These are phyloP conservation scores for Pristionchus mayeri DNA, from an alignment of 2,888 invertebrate genomes.

Conservation along the genomic window DNA sequence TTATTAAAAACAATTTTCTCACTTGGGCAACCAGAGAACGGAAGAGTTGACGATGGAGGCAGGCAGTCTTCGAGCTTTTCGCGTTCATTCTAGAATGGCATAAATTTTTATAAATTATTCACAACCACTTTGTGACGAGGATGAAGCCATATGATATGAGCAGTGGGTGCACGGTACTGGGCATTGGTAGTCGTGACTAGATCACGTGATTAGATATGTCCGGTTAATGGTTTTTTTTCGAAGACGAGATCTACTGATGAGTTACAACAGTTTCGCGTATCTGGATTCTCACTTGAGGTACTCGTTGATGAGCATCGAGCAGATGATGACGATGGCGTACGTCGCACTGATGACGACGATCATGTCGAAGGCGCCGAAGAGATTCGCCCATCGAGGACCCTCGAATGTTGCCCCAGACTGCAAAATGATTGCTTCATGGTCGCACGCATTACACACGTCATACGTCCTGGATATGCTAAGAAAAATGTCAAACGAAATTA, in stretches of 20 bases:
- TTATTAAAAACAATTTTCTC: too few species aligned
- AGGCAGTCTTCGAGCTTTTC: background rate
- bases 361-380: background rate
- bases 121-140: too few species aligned
- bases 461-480: too few species aligned
- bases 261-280: too few species aligned
- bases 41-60: background rate
- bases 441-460: too few species aligned
- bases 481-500: too few species aligned
- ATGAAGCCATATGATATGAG: too few species aligned
- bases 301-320: background rate
- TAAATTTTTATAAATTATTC: too few species aligned
- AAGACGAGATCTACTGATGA: background rate
- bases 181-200: too few species aligned
- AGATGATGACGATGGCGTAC: background rate
- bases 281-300: background rate
- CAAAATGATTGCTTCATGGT: too few species aligned
- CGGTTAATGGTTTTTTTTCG: background rate
- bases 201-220: too few species aligned
- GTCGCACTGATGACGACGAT: background rate
- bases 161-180: too few species aligned
- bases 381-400: background rate
- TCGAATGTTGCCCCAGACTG: slow-evolving; percentile 6
- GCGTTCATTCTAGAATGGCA: background rate
- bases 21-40: background rate